These are phyloP conservation scores for Oligia fasciuncula DNA, from an alignment of 2,888 invertebrate genomes.

Conservation along the genomic window DNA sequence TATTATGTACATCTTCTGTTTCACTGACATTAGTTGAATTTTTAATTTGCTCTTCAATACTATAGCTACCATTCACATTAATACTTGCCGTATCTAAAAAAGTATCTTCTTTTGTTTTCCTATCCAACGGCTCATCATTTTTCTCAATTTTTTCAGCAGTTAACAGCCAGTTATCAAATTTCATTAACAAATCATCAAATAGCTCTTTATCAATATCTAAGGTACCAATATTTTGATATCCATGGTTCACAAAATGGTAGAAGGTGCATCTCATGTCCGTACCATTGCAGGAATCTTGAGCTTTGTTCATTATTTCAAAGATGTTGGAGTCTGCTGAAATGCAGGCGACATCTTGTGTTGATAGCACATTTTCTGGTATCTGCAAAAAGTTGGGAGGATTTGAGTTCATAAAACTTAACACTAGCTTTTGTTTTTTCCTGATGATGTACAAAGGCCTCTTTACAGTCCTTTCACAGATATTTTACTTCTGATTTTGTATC, in stretches of 20 bases:
- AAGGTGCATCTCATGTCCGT: constrained; percentile 54
- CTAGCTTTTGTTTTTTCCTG: not conserved
- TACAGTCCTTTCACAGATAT: not conserved
- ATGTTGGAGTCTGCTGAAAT: constrained; percentile 52
- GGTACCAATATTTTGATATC: constrained; percentile 43
- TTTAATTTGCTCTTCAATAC: not conserved
- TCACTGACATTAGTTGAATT: not conserved
- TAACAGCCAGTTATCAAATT: constrained; percentile 55
- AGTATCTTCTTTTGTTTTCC: not conserved
- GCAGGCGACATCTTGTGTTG: constrained; percentile 27
- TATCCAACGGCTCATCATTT: not conserved
- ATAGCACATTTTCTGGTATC: constrained; percentile 40
- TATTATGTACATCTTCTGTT: not conserved
- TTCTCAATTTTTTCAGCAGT: constrained; percentile 21
- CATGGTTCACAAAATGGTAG: constrained; percentile 31
- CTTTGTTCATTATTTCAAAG: constrained; percentile 43
- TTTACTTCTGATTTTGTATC: no score
- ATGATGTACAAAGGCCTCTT: no score
- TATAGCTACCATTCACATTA: not conserved
- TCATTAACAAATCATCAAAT: constrained; percentile 50
- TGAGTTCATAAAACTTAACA: not conserved
- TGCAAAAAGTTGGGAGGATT: constrained; percentile 1
- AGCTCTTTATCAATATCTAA: constrained; percentile 29
- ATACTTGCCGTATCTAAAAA: not conserved
- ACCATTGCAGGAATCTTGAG: constrained; percentile 43